Conservation (phyloP, 53 echinoderm and acorn worm genomes). For the Crossaster papposus region DNA sequence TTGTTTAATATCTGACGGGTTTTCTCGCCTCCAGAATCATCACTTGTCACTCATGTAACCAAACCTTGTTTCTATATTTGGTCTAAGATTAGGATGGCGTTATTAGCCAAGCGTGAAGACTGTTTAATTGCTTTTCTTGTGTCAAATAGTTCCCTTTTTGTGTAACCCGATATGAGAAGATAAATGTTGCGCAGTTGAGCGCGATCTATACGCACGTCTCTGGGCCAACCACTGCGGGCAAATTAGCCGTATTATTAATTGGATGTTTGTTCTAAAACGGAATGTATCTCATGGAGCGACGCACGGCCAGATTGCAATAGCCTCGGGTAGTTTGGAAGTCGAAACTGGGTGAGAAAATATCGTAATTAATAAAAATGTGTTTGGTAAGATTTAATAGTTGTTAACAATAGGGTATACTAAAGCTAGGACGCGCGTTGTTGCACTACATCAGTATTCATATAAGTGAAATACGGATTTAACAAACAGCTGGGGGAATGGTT, state of each 20-base stretch:
- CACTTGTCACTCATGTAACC: conserved; percentile 10
- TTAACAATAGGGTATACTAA: conserved; percentile 23
- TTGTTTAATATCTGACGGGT: neutral
- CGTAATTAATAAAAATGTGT: conserved; percentile 27
- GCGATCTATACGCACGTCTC: neutral
- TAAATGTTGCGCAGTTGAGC: conserved; percentile 44
- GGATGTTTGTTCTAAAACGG: conserved; percentile 16
- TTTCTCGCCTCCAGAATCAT: neutral
- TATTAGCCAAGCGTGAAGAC: conserved; percentile 6
- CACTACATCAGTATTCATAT: neutral
- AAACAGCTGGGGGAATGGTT: conserved; percentile 6
- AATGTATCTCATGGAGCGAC: neutral
- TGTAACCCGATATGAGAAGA: conserved; percentile 46
- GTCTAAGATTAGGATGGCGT: neutral
- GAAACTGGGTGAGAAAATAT: conserved; percentile 2
- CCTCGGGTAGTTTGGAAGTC: conserved; percentile 10
- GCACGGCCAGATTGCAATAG: neutral
- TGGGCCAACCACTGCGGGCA: conserved; percentile 12
- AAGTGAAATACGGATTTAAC: conserved; percentile 7
- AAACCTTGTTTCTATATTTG: conserved; percentile 31
- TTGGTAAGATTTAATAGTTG: neutral
- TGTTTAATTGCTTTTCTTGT: conserved; percentile 40
- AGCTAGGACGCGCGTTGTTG: neutral
- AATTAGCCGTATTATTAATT: conserved; percentile 33
- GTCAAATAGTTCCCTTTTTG: neutral